Evolutionary conservation across 37 sponge, comb jelly and placozoan species (phyloP), one percentile per base, ranked within the genome.

Genomic region (Axinella damicornis): DNA sequence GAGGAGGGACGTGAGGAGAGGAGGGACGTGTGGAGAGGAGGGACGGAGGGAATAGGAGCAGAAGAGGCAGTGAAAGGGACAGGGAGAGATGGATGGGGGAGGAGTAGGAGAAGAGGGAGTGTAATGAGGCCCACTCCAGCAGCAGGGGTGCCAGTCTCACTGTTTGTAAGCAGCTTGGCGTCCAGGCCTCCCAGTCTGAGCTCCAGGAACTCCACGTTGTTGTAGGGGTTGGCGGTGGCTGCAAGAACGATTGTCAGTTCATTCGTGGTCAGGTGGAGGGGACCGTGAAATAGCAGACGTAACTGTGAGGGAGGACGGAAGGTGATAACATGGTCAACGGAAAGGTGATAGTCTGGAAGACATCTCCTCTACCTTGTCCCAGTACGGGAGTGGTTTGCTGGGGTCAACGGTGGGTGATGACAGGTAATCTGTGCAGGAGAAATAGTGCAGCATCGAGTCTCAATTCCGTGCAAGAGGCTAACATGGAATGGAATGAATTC

Each of bases 171-270:
- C 28, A 83, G 62, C 2, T 36, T 20, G 30, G 72, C 35, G 54
- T 84, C 81, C 12, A 93, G 70, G 0, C 74, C 36, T 1, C 35
- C 72, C 58, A 88, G 65, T 18, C 55, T 32, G 40, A 92, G 34
- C 62, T 95, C 98, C 54, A 97, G 63, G 56, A 83, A 81, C 72
- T 95, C 93, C 52, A 88, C 79, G 14, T 39, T 75, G 79, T 95
- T 93, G 76, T 97, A 94, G 35, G 98, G 98, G 73, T 95, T 85
- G 41, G 67, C 69, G 28, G 98, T 83, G n/a, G 96, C 80, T 27
- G 92, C 80, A 0, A 93, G 71, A 30, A 87, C 22, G 22, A 86
- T 12, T 21, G 64, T 74, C 38, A 83, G 40, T 35, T 83, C 78
- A 2, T 85, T 56, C 0, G 87, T 81, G 24, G 38, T 36, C 35